Percentiles rank a stretch among this genome's conserved stretches.
Conservation (phyloP, 1,140 invertebrate species). For the Heterodera schachtii region DNA sequence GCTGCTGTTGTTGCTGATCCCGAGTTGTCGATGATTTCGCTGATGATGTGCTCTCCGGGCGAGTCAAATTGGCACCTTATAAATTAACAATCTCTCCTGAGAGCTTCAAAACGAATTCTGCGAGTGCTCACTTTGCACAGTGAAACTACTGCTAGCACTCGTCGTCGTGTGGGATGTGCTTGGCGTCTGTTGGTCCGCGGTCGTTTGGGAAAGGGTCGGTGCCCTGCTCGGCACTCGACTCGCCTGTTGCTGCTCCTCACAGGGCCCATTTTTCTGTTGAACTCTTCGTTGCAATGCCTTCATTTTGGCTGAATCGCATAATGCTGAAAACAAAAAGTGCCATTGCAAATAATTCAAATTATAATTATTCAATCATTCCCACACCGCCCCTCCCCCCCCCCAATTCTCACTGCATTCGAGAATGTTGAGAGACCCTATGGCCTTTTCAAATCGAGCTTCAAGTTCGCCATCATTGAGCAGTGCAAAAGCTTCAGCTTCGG, state of each 20-base stretch:
- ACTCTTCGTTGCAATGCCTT: constrained; percentile 28
- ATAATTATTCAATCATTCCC: neutral
- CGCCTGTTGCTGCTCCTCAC: constrained; percentile 19
- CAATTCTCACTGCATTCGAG: constrained; percentile 41
- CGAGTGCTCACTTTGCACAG: neutral
- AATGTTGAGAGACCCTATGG: constrained; percentile 40
- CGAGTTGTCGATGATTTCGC: neutral
- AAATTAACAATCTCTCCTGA: too few species aligned
- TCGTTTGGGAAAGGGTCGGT: constrained; percentile 2
- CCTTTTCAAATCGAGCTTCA: constrained; percentile 40
- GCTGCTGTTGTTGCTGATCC: constrained; percentile 5
- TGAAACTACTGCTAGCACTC: neutral
- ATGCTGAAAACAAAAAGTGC: neutral
- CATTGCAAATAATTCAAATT: too few species aligned
- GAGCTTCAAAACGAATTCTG: neutral
- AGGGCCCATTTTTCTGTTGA: neutral
- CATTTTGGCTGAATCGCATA: constrained; percentile 31
- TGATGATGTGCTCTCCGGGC: constrained; percentile 6
- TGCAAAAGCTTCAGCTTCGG: constrained; percentile 41
- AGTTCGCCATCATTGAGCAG: constrained; percentile 35
- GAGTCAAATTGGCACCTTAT: neutral
- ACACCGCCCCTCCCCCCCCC: neutral
- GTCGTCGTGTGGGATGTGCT: neutral
- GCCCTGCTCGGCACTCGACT: constrained; percentile 22
- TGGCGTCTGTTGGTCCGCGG: neutral